A percentile compares a stretch with the other conserved stretches of the same genome.
Conservation (phyloP, 2,797 vertebrate genomes). For the Sparus aurata region DNA sequence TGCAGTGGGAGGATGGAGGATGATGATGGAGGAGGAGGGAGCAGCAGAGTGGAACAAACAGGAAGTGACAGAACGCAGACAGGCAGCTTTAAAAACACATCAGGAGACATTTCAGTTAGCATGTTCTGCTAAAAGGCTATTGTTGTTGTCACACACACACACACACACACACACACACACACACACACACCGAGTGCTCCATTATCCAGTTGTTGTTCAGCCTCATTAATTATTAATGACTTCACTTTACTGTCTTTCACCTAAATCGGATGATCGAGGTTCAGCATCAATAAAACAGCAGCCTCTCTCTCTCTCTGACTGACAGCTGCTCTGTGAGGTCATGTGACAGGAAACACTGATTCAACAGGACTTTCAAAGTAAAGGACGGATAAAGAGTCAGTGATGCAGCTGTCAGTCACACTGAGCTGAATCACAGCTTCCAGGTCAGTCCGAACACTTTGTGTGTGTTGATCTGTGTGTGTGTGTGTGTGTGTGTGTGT, state of each 20-base stretch:
- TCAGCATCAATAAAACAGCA: conserved; percentile 55
- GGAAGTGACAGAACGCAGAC: conserved; percentile 46
- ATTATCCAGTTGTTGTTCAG: conserved; percentile 37
- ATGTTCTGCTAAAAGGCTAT: conserved; percentile 63
- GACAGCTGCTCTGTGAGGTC: conserved; percentile 8
- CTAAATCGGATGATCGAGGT: conserved; percentile 39
- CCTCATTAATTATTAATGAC: conserved; percentile 56
- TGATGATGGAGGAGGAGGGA: not conserved
- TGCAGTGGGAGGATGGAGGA: not conserved
- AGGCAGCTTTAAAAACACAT: conserved; percentile 47
- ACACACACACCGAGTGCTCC: conserved; percentile 36
- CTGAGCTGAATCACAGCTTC: too few relatives aligned
- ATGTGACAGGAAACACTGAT: conserved; percentile 34
- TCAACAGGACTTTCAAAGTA: not conserved
- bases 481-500: too few relatives aligned
- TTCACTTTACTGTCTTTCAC: conserved; percentile 51
- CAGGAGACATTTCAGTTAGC: conserved; percentile 44
- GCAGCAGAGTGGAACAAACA: conserved; percentile 35
- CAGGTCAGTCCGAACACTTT: too few relatives aligned
- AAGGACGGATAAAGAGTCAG: not conserved
- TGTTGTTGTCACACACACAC: conserved; percentile 28
- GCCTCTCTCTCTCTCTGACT: conserved; percentile 28
- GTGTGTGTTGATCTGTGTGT: too few relatives aligned
- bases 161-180: conserved; percentile 28
- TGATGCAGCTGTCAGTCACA: not conserved